Percentiles rank a stretch among this genome's conserved stretches.
These are phyloP conservation scores for Patella ulyssiponensis DNA, from an alignment of 2,888 invertebrate genomes.

Conservation along the genomic window DNA sequence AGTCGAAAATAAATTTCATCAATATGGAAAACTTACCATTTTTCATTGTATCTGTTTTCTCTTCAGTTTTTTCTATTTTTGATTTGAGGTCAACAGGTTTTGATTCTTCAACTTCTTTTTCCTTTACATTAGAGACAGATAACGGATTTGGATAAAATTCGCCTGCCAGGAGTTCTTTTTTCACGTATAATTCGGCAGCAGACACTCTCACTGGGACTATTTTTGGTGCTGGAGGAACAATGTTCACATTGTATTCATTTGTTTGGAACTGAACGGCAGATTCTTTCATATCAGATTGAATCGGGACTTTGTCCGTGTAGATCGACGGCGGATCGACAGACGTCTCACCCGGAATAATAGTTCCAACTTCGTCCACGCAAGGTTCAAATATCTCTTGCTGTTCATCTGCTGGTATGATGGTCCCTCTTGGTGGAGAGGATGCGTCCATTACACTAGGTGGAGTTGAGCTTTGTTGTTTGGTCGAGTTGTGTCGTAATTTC, in stretches of 20 bases:
- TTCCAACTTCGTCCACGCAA: background rate
- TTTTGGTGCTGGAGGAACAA: background rate
- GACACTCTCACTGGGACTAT: background rate
- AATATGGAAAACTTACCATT: too few species aligned
- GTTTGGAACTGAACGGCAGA: background rate
- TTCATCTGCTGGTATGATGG: too few species aligned
- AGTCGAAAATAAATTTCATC: too few species aligned
- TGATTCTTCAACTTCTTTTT: too few species aligned
- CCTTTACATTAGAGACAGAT: too few species aligned
- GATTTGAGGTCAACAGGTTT: too few species aligned
- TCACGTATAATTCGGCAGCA: too few species aligned
- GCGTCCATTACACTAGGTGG: background rate
- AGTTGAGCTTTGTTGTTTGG: background rate
- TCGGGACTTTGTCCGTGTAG: background rate
- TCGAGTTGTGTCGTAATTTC: constrained; percentile 31
- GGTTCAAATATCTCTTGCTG: too few species aligned
- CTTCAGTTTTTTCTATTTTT: too few species aligned
- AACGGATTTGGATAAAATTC: too few species aligned
- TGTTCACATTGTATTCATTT: constrained; percentile 4
- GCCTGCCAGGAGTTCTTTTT: too few species aligned
- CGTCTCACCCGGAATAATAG: background rate
- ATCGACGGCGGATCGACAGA: constrained; percentile 8
- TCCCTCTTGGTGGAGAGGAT: background rate
- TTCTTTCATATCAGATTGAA: background rate
- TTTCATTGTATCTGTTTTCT: too few species aligned